A percentile compares a stretch with the other conserved stretches of the same genome.
These are phyloP conservation scores for Festucalex cinctus DNA, from an alignment of 2,113 vertebrate genomes.

Conservation along the genomic window DNA sequence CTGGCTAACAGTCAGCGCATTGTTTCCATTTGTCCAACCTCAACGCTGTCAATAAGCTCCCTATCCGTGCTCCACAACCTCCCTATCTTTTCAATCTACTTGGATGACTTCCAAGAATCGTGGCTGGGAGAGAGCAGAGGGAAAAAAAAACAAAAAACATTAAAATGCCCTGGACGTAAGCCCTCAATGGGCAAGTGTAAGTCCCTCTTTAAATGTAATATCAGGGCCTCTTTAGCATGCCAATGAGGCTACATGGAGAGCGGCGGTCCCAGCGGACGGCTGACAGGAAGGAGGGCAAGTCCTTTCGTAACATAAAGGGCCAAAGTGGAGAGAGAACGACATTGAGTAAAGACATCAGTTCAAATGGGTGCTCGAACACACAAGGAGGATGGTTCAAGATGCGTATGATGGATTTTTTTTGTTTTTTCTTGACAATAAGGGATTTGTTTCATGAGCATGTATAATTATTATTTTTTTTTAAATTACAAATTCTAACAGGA, in stretches of 20 bases:
- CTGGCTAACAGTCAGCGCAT: constrained; percentile 78
- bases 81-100: constrained; percentile 66
- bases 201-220: constrained; percentile 71
- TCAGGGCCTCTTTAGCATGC: constrained; percentile 68
- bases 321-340: constrained; percentile 43
- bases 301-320: constrained; percentile 53
- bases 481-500: no score
- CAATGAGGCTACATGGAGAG: constrained; percentile 65
- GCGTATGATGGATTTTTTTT: background rate
- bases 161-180: constrained; percentile 69
- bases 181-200: constrained; percentile 66
- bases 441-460: background rate
- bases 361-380: constrained; percentile 16
- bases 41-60: constrained; percentile 70
- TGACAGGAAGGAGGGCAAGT: constrained; percentile 45
- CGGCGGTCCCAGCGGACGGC: constrained; percentile 27
- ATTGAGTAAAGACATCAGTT: constrained; percentile 24
- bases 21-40: constrained; percentile 77
- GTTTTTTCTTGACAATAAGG: background rate
- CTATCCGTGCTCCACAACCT: constrained; percentile 61
- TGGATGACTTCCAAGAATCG: constrained; percentile 68
- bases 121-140: background rate
- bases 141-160: constrained; percentile 35
- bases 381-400: constrained; percentile 14
- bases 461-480: no score